Base-by-base conservation (phyloP, 30 jellyfish, hydroid and myxozoan species). In the Aurelia sp. region DNA sequence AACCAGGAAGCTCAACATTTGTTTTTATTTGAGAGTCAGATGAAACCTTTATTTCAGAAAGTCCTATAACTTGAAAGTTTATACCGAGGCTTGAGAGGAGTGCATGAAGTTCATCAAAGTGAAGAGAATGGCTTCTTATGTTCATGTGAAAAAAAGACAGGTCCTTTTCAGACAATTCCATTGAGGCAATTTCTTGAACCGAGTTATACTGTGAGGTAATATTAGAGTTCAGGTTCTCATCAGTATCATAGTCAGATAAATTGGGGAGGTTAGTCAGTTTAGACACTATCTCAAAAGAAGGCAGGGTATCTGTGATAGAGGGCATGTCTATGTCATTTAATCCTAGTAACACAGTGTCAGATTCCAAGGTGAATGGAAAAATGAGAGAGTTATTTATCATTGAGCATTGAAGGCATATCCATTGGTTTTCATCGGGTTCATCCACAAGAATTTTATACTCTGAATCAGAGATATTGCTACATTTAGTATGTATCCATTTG, bases 401-500 rank as follows among this genome's bases (percentile, higher is more conserved):
- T 18, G 27, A 17, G 68, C 68, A 59, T 59, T 59, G 20, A 4
- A 59, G 20, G 68, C 27, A 59, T 18, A 20, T 17, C 68, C 68
- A 59, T 59, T 59, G 68, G 6, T 17, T 59, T 18, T 59, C 68
- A 59, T 59, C 68, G 4, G 51, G 72, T 24, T 76, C 87, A 10
- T 52, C 30, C 41, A 35, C 48, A 13, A 74, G 31, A 13, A 20
- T 52, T 79, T 62, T 79, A 65, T 64, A 79, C 51, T 79, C 81
- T 48, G 81, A 58, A 52, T n/a, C 67, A 50, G 90, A 79, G 5
- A 80, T 80, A 30, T 63, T 67, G 58, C 64, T 80, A 67, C 82
- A 80, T 52, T 80, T 67, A 35, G 64, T 80, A 62, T 80, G 91
- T 21, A 80, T 41, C 91, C 91, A 80, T 24, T n/a, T 13, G 4